Evolutionary conservation across 2,888 invertebrate genomes (phyloP).

Genomic region (Sesia apiformis): DNA sequence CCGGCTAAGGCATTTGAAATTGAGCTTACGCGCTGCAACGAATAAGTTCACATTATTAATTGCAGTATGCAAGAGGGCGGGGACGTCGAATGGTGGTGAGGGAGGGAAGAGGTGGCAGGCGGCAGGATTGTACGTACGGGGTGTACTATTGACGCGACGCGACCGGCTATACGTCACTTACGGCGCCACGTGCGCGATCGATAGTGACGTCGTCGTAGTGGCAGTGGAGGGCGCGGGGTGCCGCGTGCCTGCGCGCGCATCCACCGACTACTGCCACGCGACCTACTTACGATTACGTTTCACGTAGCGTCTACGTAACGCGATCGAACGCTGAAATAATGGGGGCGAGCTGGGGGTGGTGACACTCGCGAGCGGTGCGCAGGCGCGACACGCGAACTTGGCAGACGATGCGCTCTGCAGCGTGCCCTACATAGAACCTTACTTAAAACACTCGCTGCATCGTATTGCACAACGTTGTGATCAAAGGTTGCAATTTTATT

Average conservation of each 20-base stretch:
- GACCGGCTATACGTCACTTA: conserved; percentile 60
- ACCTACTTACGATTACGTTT: conserved; percentile 69
- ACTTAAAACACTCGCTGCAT: conserved; percentile 19
- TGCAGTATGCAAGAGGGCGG: conserved; percentile 3
- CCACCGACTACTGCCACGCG: conserved; percentile 26
- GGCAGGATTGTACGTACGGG: conserved; percentile 25
- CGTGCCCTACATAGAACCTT: conserved; percentile 29
- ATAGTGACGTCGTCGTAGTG: conserved; percentile 63
- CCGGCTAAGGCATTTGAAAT: no score
- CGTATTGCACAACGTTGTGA: conserved; percentile 18
- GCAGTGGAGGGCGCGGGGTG: conserved; percentile 13
- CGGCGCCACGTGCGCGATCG: conserved; percentile 72
- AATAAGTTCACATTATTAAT: background rate
- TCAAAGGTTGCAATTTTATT: no score
- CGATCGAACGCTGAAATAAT: conserved; percentile 45
- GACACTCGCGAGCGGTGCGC: conserved; percentile 26
- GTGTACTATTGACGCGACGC: conserved; percentile 50
- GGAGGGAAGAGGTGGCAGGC: conserved; percentile 15
- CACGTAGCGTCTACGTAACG: conserved; percentile 65
- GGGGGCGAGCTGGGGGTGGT: conserved; percentile 19
- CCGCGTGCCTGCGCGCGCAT: conserved; percentile 51
- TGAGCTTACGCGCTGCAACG: background rate
- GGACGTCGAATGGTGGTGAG: conserved; percentile 17
- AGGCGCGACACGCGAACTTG: conserved; percentile 24
- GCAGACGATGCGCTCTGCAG: conserved; percentile 29